phyloP scores from a whole-genome alignment of 2,113 vertebrate species.

The Colinus virginianus region DNA sequence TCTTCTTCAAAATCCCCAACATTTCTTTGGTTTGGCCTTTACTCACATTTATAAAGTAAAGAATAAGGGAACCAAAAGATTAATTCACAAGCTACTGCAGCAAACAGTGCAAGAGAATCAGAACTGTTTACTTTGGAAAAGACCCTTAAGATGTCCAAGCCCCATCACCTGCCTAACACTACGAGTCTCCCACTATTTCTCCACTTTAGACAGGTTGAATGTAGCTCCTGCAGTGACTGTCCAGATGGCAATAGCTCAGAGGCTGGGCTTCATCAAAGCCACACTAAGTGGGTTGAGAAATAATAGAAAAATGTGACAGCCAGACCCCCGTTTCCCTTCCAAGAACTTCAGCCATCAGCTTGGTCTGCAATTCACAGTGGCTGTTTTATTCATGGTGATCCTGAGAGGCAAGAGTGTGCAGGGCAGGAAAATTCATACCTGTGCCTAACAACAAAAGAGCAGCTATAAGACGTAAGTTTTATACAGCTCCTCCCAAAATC shows the following conservation, averaged over 20 bases:
- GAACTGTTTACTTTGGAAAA: neutral
- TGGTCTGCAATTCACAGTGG: neutral
- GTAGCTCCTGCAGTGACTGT: fast-evolving
- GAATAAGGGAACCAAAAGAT: neutral
- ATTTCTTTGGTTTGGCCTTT: neutral
- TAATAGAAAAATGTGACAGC: neutral
- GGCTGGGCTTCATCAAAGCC: neutral
- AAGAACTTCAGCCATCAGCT: neutral
- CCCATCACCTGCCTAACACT: neutral
- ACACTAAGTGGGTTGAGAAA: neutral
- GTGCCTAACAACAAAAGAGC: neutral
- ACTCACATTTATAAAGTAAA: neutral
- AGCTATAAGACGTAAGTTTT: neutral
- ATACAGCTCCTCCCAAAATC: neutral
- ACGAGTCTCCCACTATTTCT: neutral
- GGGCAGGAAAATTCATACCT: neutral
- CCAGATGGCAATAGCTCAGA: neutral
- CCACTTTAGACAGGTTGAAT: neutral
- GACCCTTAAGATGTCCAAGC: neutral
- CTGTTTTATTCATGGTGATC: neutral
- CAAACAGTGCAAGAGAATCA: neutral
- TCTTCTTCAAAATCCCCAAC: neutral
- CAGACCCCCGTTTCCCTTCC: neutral
- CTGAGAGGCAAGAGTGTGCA: neutral
- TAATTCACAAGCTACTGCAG: neutral